Conservation (phyloP, 2,797 vertebrate species). For the Sebastiscus tertius region DNA sequence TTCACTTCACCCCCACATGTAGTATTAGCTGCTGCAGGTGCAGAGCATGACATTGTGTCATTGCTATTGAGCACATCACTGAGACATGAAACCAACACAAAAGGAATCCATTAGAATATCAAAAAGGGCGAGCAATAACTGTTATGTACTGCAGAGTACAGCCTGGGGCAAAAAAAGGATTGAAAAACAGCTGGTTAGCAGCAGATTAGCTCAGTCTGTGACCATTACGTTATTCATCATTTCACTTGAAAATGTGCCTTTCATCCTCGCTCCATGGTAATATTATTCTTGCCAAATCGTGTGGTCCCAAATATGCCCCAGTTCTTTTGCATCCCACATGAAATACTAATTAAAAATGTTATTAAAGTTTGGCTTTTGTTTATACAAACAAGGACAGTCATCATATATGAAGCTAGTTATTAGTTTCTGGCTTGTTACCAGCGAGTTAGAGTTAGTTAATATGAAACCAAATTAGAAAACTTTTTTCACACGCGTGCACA, state of each 20-base stretch:
- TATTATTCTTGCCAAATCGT: constrained; percentile 14
- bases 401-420: constrained; percentile 1
- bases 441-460: background rate
- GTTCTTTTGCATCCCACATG: constrained; percentile 25
- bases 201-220: constrained; percentile 47
- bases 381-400: constrained; percentile 12
- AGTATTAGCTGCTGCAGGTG: constrained; percentile 36
- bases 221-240: constrained; percentile 38
- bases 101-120: constrained; percentile 45
- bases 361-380: constrained; percentile 16
- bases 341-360: constrained; percentile 21
- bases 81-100: constrained; percentile 39
- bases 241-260: constrained; percentile 42
- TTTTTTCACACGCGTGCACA: background rate
- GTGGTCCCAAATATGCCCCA: constrained; percentile 12
- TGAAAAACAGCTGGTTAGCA: constrained; percentile 43
- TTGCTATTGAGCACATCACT: constrained; percentile 11
- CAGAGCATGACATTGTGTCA: constrained; percentile 26
- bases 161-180: constrained; percentile 27
- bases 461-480: constrained; percentile 18
- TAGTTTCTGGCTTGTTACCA: constrained; percentile 3
- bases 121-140: constrained; percentile 37
- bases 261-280: constrained; percentile 35
- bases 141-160: constrained; percentile 11
- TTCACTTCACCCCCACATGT: background rate